A percentile compares a stretch with the other conserved stretches of the same genome.
Evolutionary conservation across 2,797 vertebrate genomes (phyloP).

Genomic region (Rhincodon typus): DNA sequence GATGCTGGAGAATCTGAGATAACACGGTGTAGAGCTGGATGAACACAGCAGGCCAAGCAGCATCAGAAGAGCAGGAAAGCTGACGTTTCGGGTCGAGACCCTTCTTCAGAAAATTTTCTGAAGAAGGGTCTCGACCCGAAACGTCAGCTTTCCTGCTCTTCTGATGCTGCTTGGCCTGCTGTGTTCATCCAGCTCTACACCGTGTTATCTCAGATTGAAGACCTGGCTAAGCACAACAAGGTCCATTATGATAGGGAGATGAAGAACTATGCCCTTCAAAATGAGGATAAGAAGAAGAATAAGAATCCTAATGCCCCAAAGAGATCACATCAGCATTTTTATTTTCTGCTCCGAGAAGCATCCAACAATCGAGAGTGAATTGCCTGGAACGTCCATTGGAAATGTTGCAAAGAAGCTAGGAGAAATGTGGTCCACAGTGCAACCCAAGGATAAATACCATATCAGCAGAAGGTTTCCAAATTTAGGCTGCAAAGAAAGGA

Average conservation of each 20-base stretch:
- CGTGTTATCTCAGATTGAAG: too few relatives aligned
- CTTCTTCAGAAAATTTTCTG: too few relatives aligned
- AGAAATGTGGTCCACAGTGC: slow-evolving; percentile 81
- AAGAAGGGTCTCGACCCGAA: too few relatives aligned
- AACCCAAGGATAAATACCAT: slow-evolving; percentile 80
- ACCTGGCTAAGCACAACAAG: slow-evolving; percentile 81
- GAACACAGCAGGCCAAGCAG: too few relatives aligned
- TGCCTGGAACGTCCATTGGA: slow-evolving; percentile 85
- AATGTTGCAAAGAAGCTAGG: slow-evolving; percentile 85
- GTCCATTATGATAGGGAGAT: slow-evolving; percentile 78
- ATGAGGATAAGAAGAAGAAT: slow-evolving; percentile 72
- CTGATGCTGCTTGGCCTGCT: too few relatives aligned
- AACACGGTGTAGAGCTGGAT: too few relatives aligned
- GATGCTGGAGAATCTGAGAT: too few relatives aligned
- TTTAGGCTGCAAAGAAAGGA: slow-evolving; percentile 66
- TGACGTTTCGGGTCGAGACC: too few relatives aligned
- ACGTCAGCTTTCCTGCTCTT: too few relatives aligned
- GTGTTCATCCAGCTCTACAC: too few relatives aligned
- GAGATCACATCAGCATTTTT: slow-evolving; percentile 90
- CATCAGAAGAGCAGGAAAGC: too few relatives aligned
- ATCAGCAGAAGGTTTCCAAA: slow-evolving; percentile 79
- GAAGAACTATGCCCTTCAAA: slow-evolving; percentile 79
- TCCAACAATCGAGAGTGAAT: slow-evolving; percentile 78
- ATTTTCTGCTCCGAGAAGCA: slow-evolving; percentile 93
- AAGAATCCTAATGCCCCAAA: slow-evolving; percentile 91